A percentile compares a stretch with the other conserved stretches of the same genome.
Conservation (phyloP, 2,888 invertebrate genomes). For the Chymomyza caudatula region DNA sequence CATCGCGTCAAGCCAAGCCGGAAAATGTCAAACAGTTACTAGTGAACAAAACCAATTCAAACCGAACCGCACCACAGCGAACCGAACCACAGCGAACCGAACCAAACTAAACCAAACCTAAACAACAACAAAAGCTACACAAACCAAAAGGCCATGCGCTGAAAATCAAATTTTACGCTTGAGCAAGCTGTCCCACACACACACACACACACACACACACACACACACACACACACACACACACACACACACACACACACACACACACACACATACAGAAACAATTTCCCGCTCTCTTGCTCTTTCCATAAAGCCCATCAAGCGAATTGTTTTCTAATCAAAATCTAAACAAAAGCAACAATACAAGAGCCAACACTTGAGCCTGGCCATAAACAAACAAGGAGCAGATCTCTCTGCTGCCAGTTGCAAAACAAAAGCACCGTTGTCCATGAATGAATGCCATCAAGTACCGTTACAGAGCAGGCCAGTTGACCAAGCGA, state of each 20-base stretch:
- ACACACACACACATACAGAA: too few relatives aligned
- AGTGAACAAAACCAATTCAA: neutral
- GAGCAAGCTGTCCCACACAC: neutral
- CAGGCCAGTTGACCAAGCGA: neutral
- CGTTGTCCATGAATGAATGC: slow-evolving; percentile 44
- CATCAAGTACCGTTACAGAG: neutral
- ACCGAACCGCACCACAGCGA: neutral
- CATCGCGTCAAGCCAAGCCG: neutral
- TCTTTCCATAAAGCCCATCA: slow-evolving; percentile 4
- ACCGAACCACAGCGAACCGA: neutral
- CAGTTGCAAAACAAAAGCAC: slow-evolving; percentile 33
- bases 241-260: too few relatives aligned
- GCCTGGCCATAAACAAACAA: slow-evolving; percentile 61
- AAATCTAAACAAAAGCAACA: slow-evolving; percentile 49
- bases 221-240: too few relatives aligned
- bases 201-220: too few relatives aligned
- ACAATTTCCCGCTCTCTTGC: too few relatives aligned
- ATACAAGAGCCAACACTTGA: slow-evolving; percentile 59
- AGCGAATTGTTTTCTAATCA: slow-evolving; percentile 60
- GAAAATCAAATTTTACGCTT: slow-evolving; percentile 2
- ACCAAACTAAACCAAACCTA: neutral
- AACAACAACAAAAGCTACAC: neutral
- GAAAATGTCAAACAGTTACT: neutral
- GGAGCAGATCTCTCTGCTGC: slow-evolving; percentile 34
- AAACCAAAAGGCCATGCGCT: neutral